Conservation (phyloP, 1,140 invertebrate species). For the Aphelenchoides besseyi region DNA sequence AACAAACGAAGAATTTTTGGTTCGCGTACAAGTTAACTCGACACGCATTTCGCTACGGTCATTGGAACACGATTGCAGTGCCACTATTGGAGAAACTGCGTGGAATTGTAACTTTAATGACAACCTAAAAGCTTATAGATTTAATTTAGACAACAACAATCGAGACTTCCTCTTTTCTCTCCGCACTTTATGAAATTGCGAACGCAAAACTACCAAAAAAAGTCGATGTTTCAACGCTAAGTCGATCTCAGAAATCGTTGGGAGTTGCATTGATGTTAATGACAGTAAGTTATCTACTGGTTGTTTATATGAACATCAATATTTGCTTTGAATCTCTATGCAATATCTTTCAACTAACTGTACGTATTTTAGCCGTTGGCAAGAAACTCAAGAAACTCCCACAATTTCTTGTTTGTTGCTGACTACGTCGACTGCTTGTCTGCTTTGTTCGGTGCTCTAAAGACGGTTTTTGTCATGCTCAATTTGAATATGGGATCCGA, state of each 20-base stretch:
- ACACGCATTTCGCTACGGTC: slow-evolving; percentile 25
- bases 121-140: neutral
- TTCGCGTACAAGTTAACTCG: slow-evolving; percentile 33
- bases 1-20: slow-evolving; percentile 8
- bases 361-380: slow-evolving; percentile 16
- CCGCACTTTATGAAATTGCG: slow-evolving; percentile 25
- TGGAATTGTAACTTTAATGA: slow-evolving; percentile 19
- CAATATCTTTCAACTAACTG: no score
- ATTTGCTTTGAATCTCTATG: slow-evolving; percentile 1
- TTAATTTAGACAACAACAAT: slow-evolving; percentile 5
- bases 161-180: slow-evolving; percentile 25
- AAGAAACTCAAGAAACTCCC: slow-evolving; percentile 1
- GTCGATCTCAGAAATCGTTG: neutral
- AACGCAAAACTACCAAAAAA: slow-evolving; percentile 14
- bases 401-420: neutral
- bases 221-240: slow-evolving; percentile 11
- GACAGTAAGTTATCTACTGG: slow-evolving; percentile 15
- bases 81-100: slow-evolving; percentile 23
- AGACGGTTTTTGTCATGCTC: neutral
- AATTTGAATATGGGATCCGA: neutral
- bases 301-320: no score
- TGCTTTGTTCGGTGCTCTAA: slow-evolving; percentile 9
- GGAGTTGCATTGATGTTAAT: neutral
- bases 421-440: slow-evolving; percentile 9
- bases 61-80: slow-evolving; percentile 27